A percentile compares a stretch with the other conserved stretches of the same genome.
Evolutionary conservation across 30 jellyfish, hydroid and myxozoan genomes (phyloP).

Genomic region (Cassiopea xamachana): DNA sequence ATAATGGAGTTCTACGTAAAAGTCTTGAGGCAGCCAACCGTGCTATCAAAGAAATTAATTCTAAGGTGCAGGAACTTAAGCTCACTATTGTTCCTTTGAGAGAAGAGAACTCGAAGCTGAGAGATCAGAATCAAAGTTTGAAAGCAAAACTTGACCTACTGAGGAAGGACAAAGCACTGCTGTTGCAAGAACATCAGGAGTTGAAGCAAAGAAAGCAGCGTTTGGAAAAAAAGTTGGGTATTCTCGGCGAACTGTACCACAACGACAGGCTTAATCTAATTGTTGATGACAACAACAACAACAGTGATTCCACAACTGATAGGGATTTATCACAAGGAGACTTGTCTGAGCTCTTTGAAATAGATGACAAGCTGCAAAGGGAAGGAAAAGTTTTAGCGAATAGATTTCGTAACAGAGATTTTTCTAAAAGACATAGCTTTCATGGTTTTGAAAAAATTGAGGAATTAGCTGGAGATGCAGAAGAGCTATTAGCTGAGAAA

Average conservation of each 20-base stretch:
- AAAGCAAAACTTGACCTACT: conserved; percentile 72
- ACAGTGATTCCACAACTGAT: not conserved
- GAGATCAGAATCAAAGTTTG: conserved; percentile 71
- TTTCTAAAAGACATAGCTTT: conserved; percentile 60
- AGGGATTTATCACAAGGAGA: conserved; percentile 43
- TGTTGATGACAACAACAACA: conserved; percentile 41
- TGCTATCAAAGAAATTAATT: conserved; percentile 94
- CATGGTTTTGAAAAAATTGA: conserved; percentile 61
- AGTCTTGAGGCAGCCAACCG: conserved; percentile 98
- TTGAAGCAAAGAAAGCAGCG: conserved; percentile 55
- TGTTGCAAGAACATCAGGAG: conserved; percentile 69
- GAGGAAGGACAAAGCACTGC: conserved; percentile 61
- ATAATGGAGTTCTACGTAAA: conserved; percentile 83
- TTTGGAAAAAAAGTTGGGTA: conserved; percentile 64
- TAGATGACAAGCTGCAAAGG: not conserved
- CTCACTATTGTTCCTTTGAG: conserved; percentile 95
- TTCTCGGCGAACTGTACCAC: conserved; percentile 46
- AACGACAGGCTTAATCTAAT: conserved; percentile 35
- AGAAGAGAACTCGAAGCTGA: conserved; percentile 82
- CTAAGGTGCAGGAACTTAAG: conserved; percentile 94
- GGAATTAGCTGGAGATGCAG: conserved; percentile 70
- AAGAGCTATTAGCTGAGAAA: conserved; percentile 69
- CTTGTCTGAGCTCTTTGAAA: conserved; percentile 26
- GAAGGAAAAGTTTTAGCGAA: not conserved
- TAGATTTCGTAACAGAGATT: conserved; percentile 34